Evolutionary conservation across 2,888 invertebrate genomes (phyloP), one percentile per base, ranked within the genome.

Genomic region (Amorpha juglandis): DNA sequence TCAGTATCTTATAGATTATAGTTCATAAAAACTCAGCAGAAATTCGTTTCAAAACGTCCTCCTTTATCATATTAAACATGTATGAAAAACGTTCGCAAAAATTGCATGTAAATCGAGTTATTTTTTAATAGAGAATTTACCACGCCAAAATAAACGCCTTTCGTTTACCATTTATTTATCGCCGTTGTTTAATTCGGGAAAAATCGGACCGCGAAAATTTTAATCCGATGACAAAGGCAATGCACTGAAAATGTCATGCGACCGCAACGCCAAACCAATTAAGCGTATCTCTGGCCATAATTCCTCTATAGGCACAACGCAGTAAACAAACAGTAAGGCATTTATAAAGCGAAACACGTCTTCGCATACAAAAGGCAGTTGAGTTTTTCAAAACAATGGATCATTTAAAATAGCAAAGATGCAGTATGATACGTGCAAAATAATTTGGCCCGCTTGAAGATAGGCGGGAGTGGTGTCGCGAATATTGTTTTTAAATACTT

Each of bases 221-320:
- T 90, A 85, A 88, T 87, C 87, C 90, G 89, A 86, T 88, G 91
- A 90, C 91, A 92, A 90, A 90, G 86, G 88, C 91, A 90, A 82
- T 90, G 89, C 89, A 84, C 86, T 84, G 89, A 86, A 91, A 91
- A 92, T 91, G 90, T 90, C 89, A 90, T 78, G 82, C 83, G 86
- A 89, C 92, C 91, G 81, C 92, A 91, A 86, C 86, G 89, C 82
- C 87, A 89, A 90, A 89, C 91, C 91, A 91, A 92, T 92, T 92
- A 92, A 88, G 83, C 89, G 88, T 90, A 87, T 90, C 88, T 88
- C 86, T 84, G 86, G 83, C 79, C 79, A 90, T 91, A 90, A 89
- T 90, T 86, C 74, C 80, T 80, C 79, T 79, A 79, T 78, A 76
- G 38, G 8, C 52, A 38, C 77, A 70, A 63, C 11, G 45, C 42